Evolutionary conservation across 1,140 invertebrate genomes (phyloP).

Genomic region (Chrysomallon squamiferum): DNA sequence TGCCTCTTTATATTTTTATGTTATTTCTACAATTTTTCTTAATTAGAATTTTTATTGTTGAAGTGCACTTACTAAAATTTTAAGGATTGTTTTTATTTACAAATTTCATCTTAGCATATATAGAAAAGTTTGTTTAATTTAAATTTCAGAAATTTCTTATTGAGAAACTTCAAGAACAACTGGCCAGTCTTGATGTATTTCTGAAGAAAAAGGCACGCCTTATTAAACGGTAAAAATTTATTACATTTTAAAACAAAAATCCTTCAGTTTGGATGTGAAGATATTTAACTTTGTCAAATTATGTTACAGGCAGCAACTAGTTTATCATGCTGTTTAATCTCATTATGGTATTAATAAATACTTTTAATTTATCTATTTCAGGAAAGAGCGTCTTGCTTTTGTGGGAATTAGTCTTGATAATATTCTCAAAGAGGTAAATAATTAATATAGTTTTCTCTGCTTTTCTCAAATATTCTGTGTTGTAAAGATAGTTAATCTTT

Average conservation of each 20-base stretch:
- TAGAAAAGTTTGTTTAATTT: not conserved
- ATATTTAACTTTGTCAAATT: not conserved
- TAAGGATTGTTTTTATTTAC: too few species aligned
- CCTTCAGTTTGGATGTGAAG: not conserved
- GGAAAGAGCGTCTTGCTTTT: slow-evolving; percentile 75
- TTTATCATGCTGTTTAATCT: not conserved
- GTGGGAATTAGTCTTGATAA: slow-evolving; percentile 82
- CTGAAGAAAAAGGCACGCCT: slow-evolving; percentile 71
- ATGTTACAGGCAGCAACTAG: not conserved
- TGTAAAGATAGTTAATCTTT: not conserved
- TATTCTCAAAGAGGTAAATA: slow-evolving; percentile 66
- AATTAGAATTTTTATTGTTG: too few species aligned
- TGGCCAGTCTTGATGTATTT: slow-evolving; percentile 64
- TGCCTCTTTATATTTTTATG: not conserved
- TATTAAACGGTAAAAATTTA: slow-evolving; percentile 56
- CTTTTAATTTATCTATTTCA: slow-evolving; percentile 27
- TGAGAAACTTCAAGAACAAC: slow-evolving; percentile 71
- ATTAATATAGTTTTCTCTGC: too few species aligned
- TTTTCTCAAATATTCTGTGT: too few species aligned
- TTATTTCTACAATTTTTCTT: too few species aligned
- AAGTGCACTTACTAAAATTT: too few species aligned
- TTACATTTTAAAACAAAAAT: not conserved
- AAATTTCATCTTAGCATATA: too few species aligned
- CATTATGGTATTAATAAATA: not conserved
- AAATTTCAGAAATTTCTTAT: slow-evolving; percentile 72